Percentiles rank a stretch among this genome's conserved stretches.
Evolutionary conservation across 2,888 invertebrate genomes (phyloP).

Genomic region (Spisula solida): DNA sequence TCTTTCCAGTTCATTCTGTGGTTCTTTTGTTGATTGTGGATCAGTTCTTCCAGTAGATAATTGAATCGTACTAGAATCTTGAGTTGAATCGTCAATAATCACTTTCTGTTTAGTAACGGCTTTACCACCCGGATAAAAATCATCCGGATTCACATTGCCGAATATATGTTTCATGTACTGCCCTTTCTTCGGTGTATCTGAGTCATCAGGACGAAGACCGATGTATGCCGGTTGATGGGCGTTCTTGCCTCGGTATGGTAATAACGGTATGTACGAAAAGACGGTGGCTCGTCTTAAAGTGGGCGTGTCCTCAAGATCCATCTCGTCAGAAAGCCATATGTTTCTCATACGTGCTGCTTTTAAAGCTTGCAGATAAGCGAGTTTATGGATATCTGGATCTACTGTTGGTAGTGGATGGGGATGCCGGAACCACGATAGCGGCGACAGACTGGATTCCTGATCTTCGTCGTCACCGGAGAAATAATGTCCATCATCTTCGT

Average conservation of each 20-base stretch:
- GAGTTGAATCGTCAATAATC: slow-evolving; percentile 25
- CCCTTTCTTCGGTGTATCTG: slow-evolving; percentile 67
- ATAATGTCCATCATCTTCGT: slow-evolving; percentile 65
- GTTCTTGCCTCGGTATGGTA: slow-evolving; percentile 49
- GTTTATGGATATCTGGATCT: slow-evolving; percentile 70
- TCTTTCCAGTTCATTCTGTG: slow-evolving; percentile 47
- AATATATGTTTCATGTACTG: slow-evolving; percentile 75
- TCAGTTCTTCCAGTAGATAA: neutral
- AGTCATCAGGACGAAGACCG: slow-evolving; percentile 59
- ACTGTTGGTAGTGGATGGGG: slow-evolving; percentile 61
- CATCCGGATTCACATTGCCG: slow-evolving; percentile 70
- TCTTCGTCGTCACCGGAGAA: slow-evolving; percentile 65
- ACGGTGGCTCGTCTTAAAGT: slow-evolving; percentile 63
- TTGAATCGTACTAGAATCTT: neutral
- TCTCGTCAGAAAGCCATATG: slow-evolving; percentile 28
- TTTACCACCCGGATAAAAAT: slow-evolving; percentile 68
- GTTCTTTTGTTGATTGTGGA: neutral
- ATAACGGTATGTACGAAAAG: slow-evolving; percentile 74
- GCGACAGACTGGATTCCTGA: neutral
- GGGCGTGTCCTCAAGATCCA: slow-evolving; percentile 44
- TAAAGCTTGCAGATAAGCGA: slow-evolving; percentile 71
- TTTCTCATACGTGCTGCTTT: slow-evolving; percentile 59
- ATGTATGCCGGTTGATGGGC: slow-evolving; percentile 23
- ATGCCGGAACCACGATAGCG: slow-evolving; percentile 43
- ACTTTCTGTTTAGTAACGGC: slow-evolving; percentile 16